Evolutionary conservation across 2,797 vertebrate species (phyloP).

Genomic region (Rhinophrynus dorsalis): DNA sequence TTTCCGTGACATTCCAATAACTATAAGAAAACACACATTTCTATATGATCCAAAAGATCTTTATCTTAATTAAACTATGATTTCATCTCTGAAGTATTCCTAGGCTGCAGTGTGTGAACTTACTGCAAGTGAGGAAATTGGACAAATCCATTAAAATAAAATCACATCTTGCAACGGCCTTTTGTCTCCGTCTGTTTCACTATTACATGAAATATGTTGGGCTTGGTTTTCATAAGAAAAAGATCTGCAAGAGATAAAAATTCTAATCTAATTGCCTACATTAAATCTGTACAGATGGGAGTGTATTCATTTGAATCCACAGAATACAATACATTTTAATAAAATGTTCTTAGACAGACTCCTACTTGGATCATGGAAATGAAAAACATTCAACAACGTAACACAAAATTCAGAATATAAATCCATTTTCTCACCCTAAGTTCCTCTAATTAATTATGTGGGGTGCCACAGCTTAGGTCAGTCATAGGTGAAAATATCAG

Average conservation of each 20-base stretch:
- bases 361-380: background rate
- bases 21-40: constrained; percentile 20
- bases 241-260: constrained; percentile 14
- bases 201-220: background rate
- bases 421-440: no score
- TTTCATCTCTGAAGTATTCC: constrained; percentile 20
- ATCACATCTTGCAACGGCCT: background rate
- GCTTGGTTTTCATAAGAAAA: constrained; percentile 14
- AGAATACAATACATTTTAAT: constrained; percentile 12
- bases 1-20: constrained; percentile 1
- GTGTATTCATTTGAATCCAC: constrained; percentile 4
- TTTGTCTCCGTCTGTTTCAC: background rate
- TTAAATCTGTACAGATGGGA: constrained; percentile 23
- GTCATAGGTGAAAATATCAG: no score
- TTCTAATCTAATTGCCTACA: constrained; percentile 32
- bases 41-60: constrained; percentile 41
- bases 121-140: constrained; percentile 25
- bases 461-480: no score
- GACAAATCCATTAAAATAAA: constrained; percentile 23
- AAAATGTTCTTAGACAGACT: background rate
- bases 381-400: no score
- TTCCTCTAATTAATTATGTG: no score
- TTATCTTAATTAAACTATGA: constrained; percentile 39
- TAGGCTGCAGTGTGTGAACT: constrained; percentile 4
- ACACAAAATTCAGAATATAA: no score